These are phyloP conservation scores for Columbina picui DNA, from an alignment of 2,113 vertebrate species.

Conservation along the genomic window DNA sequence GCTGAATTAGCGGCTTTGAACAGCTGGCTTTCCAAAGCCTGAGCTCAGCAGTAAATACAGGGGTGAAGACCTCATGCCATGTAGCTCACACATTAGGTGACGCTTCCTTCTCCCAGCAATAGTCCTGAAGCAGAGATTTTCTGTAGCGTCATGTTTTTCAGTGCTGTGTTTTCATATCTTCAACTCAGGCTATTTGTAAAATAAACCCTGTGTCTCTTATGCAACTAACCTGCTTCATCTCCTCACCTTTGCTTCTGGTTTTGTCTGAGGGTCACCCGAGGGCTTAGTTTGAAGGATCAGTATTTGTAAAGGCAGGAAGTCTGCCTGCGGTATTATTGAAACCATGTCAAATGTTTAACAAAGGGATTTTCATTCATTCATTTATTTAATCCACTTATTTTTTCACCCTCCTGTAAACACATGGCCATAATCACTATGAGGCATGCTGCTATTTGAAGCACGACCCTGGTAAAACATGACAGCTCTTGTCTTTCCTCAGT, in stretches of 20 bases:
- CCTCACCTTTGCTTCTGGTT: background rate
- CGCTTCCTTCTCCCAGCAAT: background rate
- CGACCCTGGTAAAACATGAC: background rate
- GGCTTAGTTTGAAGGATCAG: background rate
- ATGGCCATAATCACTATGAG: background rate
- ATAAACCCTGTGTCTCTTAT: background rate
- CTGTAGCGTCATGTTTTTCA: background rate
- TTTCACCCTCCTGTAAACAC: background rate
- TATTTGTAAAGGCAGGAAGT: background rate
- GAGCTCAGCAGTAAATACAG: rapidly evolving
- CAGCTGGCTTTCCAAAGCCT: background rate
- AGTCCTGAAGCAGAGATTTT: background rate
- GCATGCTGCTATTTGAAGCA: background rate
- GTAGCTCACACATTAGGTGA: rapidly evolving
- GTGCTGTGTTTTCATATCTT: background rate
- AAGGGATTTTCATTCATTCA: background rate
- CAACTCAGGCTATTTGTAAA: background rate
- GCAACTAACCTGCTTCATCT: background rate
- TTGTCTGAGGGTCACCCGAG: background rate
- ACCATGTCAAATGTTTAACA: background rate
- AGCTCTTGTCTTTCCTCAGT: slow-evolving; percentile 10
- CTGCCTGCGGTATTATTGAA: background rate
- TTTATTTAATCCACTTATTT: background rate
- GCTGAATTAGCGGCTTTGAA: background rate
- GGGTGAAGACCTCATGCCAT: rapidly evolving